These are phyloP conservation scores for Drosophila pseudotalamancana DNA, from an alignment of 2,888 invertebrate species.

Conservation along the genomic window DNA sequence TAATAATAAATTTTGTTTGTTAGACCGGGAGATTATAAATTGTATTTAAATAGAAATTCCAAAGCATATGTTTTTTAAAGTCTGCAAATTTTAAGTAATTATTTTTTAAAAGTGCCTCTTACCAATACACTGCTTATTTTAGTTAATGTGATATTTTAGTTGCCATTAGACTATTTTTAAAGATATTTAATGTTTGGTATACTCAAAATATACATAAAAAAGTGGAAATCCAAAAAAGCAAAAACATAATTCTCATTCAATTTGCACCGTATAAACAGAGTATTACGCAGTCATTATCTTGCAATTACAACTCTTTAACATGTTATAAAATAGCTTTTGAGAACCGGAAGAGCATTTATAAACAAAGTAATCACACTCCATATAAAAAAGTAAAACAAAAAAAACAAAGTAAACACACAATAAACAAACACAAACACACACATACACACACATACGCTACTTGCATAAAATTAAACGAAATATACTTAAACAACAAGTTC, in stretches of 20 bases:
- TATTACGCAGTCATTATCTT: background rate
- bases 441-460: background rate
- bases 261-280: background rate
- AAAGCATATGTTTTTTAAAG: background rate
- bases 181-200: background rate
- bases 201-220: no score
- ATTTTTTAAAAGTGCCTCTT: background rate
- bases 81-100: background rate
- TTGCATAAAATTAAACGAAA: background rate
- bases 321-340: background rate
- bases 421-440: conserved; percentile 15
- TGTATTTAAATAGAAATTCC: background rate
- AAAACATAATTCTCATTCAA: background rate
- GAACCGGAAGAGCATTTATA: conserved; percentile 7
- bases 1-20: background rate
- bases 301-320: background rate
- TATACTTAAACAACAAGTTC: conserved; percentile 8
- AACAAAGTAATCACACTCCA: conserved; percentile 9
- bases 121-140: background rate
- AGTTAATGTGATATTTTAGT: background rate
- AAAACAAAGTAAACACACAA: conserved; percentile 28
- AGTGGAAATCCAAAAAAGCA: no score
- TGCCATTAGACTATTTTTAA: background rate
- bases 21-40: background rate
- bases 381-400: background rate